Conservation (phyloP, 1,140 invertebrate genomes). For the Drosophila ananassae region DNA sequence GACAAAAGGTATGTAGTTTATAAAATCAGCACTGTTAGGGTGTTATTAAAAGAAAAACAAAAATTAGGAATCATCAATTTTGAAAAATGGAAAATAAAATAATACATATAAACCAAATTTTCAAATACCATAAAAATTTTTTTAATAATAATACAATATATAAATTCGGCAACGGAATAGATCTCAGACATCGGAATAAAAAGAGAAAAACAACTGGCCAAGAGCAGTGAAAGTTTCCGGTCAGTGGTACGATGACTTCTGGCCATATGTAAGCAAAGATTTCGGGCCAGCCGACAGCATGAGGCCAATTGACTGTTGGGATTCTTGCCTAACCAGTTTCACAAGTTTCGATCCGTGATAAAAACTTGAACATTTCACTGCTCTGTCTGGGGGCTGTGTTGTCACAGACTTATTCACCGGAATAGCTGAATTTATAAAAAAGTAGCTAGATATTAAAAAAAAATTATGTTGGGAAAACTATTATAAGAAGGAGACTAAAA, state of each 20-base stretch:
- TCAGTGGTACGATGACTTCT: constrained; percentile 23
- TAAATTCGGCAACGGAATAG: neutral
- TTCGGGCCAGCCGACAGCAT: constrained; percentile 6
- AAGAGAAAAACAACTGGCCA: constrained; percentile 32
- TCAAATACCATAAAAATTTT: no score
- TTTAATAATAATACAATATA: no score
- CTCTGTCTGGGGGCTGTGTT: neutral
- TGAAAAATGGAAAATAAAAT: no score
- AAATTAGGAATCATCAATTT: no score
- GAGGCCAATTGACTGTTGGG: constrained; percentile 27
- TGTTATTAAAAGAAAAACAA: no score
- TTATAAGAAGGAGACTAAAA: no score
- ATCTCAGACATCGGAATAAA: neutral
- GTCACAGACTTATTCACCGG: neutral
- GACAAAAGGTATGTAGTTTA: no score
- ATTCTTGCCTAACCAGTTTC: constrained; percentile 56
- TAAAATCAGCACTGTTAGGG: no score
- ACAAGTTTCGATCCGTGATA: constrained; percentile 56
- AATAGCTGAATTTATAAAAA: neutral
- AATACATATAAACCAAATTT: no score
- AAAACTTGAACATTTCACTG: constrained; percentile 8
- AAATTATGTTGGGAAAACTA: no score
- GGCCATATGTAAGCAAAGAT: neutral
- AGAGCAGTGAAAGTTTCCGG: constrained; percentile 43
- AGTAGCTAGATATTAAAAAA: no score